Percentiles rank a stretch among this genome's conserved stretches.
These are phyloP conservation scores for Huso huso DNA, from an alignment of 2,797 vertebrate species.

Conservation along the genomic window DNA sequence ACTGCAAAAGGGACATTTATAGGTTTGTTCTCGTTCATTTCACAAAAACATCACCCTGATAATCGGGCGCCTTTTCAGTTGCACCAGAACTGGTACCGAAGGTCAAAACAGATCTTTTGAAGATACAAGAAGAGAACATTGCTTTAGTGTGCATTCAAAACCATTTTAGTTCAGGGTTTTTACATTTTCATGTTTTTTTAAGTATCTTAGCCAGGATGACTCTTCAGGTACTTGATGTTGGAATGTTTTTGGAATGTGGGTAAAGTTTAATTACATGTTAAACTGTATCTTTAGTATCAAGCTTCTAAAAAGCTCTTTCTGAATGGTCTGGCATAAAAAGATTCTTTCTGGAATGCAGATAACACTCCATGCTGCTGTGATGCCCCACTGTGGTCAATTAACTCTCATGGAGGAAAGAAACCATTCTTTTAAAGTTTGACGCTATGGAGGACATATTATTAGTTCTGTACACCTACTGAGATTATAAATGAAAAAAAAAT, in stretches of 20 bases:
- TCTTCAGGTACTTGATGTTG: constrained; percentile 1
- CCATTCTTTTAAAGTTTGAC: not conserved
- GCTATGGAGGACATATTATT: not conserved
- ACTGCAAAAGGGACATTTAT: constrained; percentile 23
- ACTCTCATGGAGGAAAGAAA: constrained; percentile 5
- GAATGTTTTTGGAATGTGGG: not conserved
- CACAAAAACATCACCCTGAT: not conserved
- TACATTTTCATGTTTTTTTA: not conserved
- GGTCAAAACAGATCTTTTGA: constrained; percentile 24
- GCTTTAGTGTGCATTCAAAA: not conserved
- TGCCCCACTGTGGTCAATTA: constrained; percentile 2
- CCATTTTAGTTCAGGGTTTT: not conserved
- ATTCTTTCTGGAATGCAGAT: constrained; percentile 5
- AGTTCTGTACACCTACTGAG: not conserved
- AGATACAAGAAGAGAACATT: constrained; percentile 22
- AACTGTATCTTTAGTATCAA: constrained; percentile 1
- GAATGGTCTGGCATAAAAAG: constrained; percentile 1
- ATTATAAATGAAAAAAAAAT: constrained; percentile 9
- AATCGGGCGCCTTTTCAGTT: not conserved
- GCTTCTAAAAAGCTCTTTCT: not conserved
- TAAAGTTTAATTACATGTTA: not conserved
- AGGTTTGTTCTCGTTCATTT: not conserved
- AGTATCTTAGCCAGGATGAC: not conserved
- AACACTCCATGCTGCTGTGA: not conserved
- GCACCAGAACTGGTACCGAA: constrained; percentile 12